Base-by-base conservation (phyloP, 2,888 invertebrate genomes). In the Celastrina argiolus region DNA sequence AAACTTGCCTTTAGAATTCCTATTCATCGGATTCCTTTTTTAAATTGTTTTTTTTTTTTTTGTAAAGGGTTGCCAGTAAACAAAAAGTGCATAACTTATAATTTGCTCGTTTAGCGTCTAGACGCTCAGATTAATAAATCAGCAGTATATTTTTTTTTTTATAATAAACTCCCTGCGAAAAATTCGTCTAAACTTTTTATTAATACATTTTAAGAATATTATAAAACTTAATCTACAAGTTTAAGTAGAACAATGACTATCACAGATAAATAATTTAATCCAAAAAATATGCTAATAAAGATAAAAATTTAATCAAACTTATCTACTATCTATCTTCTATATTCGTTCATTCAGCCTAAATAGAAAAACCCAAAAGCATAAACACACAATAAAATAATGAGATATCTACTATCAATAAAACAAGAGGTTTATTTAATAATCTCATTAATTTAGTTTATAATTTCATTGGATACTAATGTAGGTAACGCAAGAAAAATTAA, bases 21-120 rank as follows among this genome's bases (percentile, higher is more conserved):
- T 77, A 79, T 82, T 76, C 72, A 76, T 79, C 77, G 69, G 72
- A 64, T 68, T 51, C 56, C 22, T 56, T 70, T 69, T 68, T 68
- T 66, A 65, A 63, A 65, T 26, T 63, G 66, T 65, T 69, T 66
- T 66, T 36, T 61, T 36, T 36, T 61, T 59, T 59, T 59, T 34
- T 18, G 18, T 18, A 61, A 56, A 56, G 56, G 56, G 28, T 56
- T 28, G 56, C 56, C 28, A 56, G 26, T 22, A 1, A 26, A 2
- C 6, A 39, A 39, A 22, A 39, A 22, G 22, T 7, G 59, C 10
- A 34, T 31, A 8, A 16, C 16, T 34, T 8, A n/a, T 51, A 16
- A 4, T 26, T 51, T 22, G 12, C 22, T 51, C 22, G 1, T 51
- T 51, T 7, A 2, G 8, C 16, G 42, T 45, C n/a, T n/a, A n/a